Evolutionary conservation across 2,113 vertebrate genomes (phyloP).

Genomic region (Pseudorasbora parva): DNA sequence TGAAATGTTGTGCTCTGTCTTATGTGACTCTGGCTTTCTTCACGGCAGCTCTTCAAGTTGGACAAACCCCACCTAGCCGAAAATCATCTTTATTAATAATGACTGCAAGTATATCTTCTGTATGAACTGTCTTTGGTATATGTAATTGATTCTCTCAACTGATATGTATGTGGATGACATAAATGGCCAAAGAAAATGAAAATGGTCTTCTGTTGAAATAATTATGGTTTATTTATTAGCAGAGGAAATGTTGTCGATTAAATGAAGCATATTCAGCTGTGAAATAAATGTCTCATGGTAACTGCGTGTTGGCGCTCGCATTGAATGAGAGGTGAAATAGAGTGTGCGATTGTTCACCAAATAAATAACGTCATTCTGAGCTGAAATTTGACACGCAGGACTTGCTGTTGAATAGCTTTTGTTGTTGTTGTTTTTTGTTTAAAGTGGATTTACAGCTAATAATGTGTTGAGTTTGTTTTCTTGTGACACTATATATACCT

Average conservation of each 20-base stretch:
- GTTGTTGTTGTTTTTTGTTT: neutral
- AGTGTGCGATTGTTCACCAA: neutral
- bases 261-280: neutral
- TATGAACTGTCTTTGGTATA: neutral
- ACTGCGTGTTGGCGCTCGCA: neutral
- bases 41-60: neutral
- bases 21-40: conserved; percentile 33
- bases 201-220: conserved; percentile 17
- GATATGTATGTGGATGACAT: neutral
- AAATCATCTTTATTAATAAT: conserved; percentile 42
- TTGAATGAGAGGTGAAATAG: neutral
- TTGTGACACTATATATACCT: too few relatives aligned
- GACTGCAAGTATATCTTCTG: neutral
- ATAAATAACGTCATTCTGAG: neutral
- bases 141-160: conserved; percentile 11
- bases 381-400: neutral
- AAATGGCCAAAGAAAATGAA: conserved; percentile 2
- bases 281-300: neutral
- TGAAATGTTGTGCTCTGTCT: conserved; percentile 14
- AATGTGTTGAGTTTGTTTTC: neutral
- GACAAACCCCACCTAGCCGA: neutral
- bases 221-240: conserved; percentile 11
- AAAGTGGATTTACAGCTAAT: neutral
- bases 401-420: neutral
- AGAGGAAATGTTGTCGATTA: conserved; percentile 9